These are phyloP conservation scores for Drosophila ercepeae DNA, from an alignment of 1,140 invertebrate genomes.

Conservation along the genomic window DNA sequence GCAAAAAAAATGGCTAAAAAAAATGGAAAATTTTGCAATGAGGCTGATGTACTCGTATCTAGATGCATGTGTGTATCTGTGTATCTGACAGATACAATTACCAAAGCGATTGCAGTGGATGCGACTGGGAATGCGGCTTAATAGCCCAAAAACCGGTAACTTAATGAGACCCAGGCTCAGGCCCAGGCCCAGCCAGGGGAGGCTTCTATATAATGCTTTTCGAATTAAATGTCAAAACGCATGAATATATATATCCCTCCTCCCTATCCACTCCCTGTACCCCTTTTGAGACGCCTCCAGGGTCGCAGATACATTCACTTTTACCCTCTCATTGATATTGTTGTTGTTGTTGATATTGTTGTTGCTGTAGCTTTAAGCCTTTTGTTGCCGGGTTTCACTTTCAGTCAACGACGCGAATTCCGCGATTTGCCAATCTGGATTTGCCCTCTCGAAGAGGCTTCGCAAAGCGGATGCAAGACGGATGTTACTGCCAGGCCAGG, in stretches of 20 bases:
- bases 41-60: slow-evolving; percentile 1
- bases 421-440: slow-evolving; percentile 46
- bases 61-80: slow-evolving; percentile 30
- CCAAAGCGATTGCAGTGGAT: slow-evolving; percentile 48
- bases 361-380: slow-evolving; percentile 3
- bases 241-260: slow-evolving; percentile 3
- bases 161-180: slow-evolving; percentile 29
- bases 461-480: slow-evolving; percentile 23
- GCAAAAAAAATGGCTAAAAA: slow-evolving; percentile 7
- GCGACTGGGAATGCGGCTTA: slow-evolving; percentile 43
- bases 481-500: too few relatives aligned
- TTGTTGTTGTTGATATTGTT: too few relatives aligned
- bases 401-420: slow-evolving; percentile 20
- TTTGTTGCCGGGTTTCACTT: slow-evolving; percentile 43
- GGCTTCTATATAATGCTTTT: slow-evolving; percentile 48
- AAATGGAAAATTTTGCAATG: slow-evolving; percentile 34
- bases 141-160: slow-evolving; percentile 66
- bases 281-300: slow-evolving; percentile 1
- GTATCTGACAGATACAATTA: slow-evolving; percentile 58
- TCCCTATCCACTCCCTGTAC: too few relatives aligned
- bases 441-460: slow-evolving; percentile 18
- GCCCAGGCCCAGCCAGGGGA: not conserved
- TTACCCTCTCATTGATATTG: too few relatives aligned
- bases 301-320: slow-evolving; percentile 36
- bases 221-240: slow-evolving; percentile 48